Conservation (phyloP, 2,797 vertebrate genomes). For the Phyllotis vaccarum region DNA sequence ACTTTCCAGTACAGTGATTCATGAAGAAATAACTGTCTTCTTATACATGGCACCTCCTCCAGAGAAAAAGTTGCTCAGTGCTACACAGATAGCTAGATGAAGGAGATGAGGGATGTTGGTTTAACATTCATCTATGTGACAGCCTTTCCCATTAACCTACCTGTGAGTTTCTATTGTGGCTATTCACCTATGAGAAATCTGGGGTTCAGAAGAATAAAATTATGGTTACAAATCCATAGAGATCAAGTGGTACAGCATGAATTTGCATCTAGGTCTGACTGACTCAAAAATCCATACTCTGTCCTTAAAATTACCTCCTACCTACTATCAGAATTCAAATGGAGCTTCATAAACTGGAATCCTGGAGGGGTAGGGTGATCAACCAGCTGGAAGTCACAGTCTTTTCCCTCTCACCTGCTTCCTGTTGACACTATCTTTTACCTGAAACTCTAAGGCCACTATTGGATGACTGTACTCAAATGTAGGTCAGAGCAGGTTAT, state of each 20-base stretch:
- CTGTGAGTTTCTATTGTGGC: constrained; percentile 13
- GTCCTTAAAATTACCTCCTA: constrained; percentile 9
- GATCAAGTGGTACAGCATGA: constrained; percentile 1
- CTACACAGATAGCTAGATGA: constrained; percentile 38
- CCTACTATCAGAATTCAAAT: constrained; percentile 31
- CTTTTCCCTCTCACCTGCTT: background rate
- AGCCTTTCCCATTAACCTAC: constrained; percentile 52
- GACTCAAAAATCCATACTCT: constrained; percentile 40
- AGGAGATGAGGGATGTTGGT: background rate
- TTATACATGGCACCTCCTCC: background rate
- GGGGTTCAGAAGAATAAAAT: background rate
- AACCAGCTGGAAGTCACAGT: constrained; percentile 43
- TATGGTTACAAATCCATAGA: constrained; percentile 22
- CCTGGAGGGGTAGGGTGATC: constrained; percentile 7
- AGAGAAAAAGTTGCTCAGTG: constrained; percentile 15
- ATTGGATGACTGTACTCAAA: constrained; percentile 61
- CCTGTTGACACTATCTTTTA: background rate
- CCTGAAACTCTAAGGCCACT: constrained; percentile 7
- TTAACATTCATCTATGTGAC: constrained; percentile 40
- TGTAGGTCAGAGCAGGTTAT: constrained; percentile 9
- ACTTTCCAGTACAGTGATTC: constrained; percentile 19
- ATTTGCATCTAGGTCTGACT: constrained; percentile 42
- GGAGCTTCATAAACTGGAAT: constrained; percentile 36
- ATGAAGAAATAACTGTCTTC: constrained; percentile 3
- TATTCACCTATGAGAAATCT: constrained; percentile 47